Evolutionary conservation across 1,140 invertebrate genomes (phyloP).

Genomic region (Cydia amplana): DNA sequence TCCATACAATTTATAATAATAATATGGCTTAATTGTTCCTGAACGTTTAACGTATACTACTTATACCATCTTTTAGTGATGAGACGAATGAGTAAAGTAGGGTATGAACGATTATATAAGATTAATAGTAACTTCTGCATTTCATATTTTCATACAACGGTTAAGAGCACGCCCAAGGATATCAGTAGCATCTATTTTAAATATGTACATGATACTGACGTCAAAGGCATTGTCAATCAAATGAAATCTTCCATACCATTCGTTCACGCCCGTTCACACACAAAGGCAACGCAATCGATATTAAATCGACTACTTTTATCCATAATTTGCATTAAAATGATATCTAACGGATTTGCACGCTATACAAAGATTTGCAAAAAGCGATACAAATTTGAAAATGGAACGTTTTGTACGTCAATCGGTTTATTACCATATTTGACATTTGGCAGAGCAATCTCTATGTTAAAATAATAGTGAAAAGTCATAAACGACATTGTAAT

Average conservation of each 20-base stretch:
- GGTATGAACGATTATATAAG: not conserved
- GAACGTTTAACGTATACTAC: no score
- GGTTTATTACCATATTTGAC: slow-evolving; percentile 58
- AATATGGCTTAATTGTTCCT: no score
- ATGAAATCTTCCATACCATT: slow-evolving; percentile 20
- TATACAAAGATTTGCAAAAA: slow-evolving; percentile 57
- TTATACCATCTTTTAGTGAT: no score
- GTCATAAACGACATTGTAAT: not conserved
- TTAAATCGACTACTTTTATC: slow-evolving; percentile 45
- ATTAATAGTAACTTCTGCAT: not conserved
- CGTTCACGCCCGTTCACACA: slow-evolving; percentile 50
- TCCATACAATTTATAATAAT: no score
- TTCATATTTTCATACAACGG: not conserved
- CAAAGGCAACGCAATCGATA: slow-evolving; percentile 52
- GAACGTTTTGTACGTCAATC: slow-evolving; percentile 57
- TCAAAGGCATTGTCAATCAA: slow-evolving; percentile 30
- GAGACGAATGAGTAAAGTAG: not conserved
- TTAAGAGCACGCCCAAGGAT: slow-evolving; percentile 12
- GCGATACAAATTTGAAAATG: slow-evolving; percentile 61
- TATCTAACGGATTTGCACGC: slow-evolving; percentile 65
- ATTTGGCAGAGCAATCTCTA: slow-evolving; percentile 43
- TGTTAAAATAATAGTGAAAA: not conserved
- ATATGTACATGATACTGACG: slow-evolving; percentile 9
- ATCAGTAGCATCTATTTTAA: slow-evolving; percentile 24
- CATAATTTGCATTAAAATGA: slow-evolving; percentile 66